A percentile compares a stretch with the other conserved stretches of the same genome.
phyloP scores from a whole-genome alignment of 2,888 invertebrate genomes.

The Agrotis puta region DNA sequence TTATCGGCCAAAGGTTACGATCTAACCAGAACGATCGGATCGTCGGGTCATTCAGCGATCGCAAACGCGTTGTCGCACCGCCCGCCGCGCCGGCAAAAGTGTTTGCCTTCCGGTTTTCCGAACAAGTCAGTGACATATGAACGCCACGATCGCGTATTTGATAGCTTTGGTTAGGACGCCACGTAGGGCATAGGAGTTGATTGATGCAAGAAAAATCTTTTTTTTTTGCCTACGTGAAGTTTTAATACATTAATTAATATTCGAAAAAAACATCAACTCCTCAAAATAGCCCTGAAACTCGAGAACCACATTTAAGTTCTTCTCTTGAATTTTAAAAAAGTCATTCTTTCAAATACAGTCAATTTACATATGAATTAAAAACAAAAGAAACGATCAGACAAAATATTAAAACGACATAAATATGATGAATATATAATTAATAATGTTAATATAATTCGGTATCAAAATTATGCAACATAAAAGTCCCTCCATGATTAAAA shows the following conservation, averaged over 20 bases:
- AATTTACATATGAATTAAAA: neutral
- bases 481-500: constrained; percentile 13
- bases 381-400: neutral
- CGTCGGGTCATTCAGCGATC: too few species aligned
- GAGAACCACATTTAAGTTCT: too few species aligned
- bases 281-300: neutral
- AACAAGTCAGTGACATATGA: neutral
- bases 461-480: constrained; percentile 27
- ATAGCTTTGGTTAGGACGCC: neutral
- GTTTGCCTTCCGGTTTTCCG: too few species aligned
- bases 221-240: too few species aligned
- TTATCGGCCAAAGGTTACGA: neutral
- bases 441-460: neutral
- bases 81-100: too few species aligned
- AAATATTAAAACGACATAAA: neutral
- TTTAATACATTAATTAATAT: neutral
- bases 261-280: too few species aligned
- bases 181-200: too few species aligned
- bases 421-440: neutral
- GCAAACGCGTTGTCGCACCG: too few species aligned
- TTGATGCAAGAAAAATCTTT: too few species aligned
- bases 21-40: neutral
- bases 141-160: neutral
- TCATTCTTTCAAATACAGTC: too few species aligned
- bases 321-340: neutral